Percentiles rank a stretch among this genome's conserved stretches.
phyloP scores from a whole-genome alignment of 2,113 vertebrate species.

The Isurus oxyrinchus region DNA sequence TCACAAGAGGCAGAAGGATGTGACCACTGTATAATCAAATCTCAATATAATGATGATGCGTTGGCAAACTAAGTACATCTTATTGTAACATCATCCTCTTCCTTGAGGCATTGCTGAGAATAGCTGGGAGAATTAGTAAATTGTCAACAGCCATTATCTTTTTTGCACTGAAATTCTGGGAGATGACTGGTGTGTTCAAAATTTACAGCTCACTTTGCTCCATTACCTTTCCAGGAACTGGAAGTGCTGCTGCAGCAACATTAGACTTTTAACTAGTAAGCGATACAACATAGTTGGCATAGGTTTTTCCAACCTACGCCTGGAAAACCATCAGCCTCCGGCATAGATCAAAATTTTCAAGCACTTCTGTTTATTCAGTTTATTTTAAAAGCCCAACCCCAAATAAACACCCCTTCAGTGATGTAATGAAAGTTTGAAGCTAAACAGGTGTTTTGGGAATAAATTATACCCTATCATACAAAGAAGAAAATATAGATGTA shows the following conservation, averaged over 20 bases:
- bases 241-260: constrained; percentile 14
- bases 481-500: background rate
- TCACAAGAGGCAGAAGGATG: background rate
- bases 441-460: background rate
- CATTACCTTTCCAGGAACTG: background rate
- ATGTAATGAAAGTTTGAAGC: background rate
- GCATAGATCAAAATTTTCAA: background rate
- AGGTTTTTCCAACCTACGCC: background rate
- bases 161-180: background rate
- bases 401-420: background rate
- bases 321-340: background rate
- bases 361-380: background rate
- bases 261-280: background rate
- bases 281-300: background rate
- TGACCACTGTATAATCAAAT: background rate
- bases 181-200: background rate
- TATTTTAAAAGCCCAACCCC: background rate
- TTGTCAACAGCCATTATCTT: background rate
- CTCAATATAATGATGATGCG: background rate
- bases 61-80: background rate
- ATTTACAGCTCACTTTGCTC: background rate
- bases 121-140: background rate
- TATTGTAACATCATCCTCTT: background rate
- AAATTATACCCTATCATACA: background rate
- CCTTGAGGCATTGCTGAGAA: background rate